Evolutionary conservation across 1,140 invertebrate genomes (phyloP).

Genomic region (Achroia grisella): DNA sequence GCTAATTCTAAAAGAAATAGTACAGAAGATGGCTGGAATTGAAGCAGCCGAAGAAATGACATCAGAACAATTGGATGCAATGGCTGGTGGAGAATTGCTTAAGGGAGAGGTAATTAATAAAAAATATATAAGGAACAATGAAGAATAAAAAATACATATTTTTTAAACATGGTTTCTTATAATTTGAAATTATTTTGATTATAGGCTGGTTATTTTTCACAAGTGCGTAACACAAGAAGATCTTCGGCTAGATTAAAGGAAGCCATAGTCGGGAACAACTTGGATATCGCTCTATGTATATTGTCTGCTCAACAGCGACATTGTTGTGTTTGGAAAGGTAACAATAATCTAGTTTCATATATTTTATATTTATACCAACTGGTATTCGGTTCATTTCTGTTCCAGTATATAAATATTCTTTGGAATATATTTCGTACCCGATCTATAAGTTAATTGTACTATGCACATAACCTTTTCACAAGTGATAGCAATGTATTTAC

Average conservation of each 20-base stretch:
- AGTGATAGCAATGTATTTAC: too few relatives aligned
- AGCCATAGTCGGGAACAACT: conserved; percentile 91
- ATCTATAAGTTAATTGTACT: too few relatives aligned
- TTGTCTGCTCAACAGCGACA: conserved; percentile 98
- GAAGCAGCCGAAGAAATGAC: conserved; percentile 98
- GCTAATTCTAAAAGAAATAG: conserved; percentile 96
- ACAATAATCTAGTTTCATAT: not conserved
- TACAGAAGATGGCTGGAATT: conserved; percentile 99
- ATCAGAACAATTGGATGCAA: conserved; percentile 94
- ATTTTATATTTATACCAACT: not conserved
- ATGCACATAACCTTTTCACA: too few relatives aligned
- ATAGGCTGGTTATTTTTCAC: conserved; percentile 93
- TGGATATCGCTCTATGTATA: conserved; percentile 94
- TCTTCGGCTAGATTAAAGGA: conserved; percentile 97
- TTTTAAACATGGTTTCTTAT: too few relatives aligned
- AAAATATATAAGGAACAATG: too few relatives aligned
- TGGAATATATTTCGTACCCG: too few relatives aligned
- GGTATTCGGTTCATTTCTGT: too few relatives aligned
- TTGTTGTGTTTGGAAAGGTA: conserved; percentile 77
- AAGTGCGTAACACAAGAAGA: conserved; percentile 97
- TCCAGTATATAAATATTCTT: too few relatives aligned
- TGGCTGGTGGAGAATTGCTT: conserved; percentile 96
- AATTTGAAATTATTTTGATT: conserved; percentile 4
- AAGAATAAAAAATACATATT: too few relatives aligned
- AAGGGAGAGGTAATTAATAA: conserved; percentile 85